Percentiles rank a stretch among this genome's conserved stretches.
These are phyloP conservation scores for Druceiella hillmani DNA, from an alignment of 2,888 invertebrate genomes.

Conservation along the genomic window DNA sequence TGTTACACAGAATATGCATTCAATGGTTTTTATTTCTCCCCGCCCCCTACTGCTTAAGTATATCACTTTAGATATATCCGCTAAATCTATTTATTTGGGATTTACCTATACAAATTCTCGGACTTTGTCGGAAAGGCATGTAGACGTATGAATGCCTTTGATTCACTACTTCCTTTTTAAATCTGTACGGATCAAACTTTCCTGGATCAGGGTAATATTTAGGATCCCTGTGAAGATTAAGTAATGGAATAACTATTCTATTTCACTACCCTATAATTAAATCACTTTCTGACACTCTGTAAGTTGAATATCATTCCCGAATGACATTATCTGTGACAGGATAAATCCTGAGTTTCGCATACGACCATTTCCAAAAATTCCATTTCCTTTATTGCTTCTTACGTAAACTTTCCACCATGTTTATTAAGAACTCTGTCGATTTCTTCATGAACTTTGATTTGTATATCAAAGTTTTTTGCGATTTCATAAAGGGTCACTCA, in stretches of 20 bases:
- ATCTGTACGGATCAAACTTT: conserved; percentile 43
- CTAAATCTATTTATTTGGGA: no score
- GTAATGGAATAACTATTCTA: conserved; percentile 31
- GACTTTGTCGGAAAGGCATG: conserved; percentile 39
- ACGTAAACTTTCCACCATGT: conserved; percentile 34
- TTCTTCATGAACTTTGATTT: conserved; percentile 36
- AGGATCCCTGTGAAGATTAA: conserved; percentile 37
- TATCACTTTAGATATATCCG: no score
- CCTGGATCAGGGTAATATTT: conserved; percentile 38
- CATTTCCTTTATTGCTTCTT: conserved; percentile 42
- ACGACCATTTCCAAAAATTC: conserved; percentile 41
- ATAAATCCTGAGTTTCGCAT: conserved; percentile 38
- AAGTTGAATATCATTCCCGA: conserved; percentile 30
- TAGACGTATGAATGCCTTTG: conserved; percentile 33
- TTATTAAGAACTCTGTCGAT: conserved; percentile 31
- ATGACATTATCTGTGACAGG: conserved; percentile 33
- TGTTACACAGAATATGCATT: no score
- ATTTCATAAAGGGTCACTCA: conserved; percentile 44
- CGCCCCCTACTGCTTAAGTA: no score
- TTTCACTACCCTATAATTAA: conserved; percentile 32
- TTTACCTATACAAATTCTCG: conserved; percentile 41
- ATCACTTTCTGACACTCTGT: conserved; percentile 36
- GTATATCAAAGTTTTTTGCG: conserved; percentile 38
- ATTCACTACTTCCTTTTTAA: conserved; percentile 31
- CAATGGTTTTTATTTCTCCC: no score